Evolutionary conservation across 2,797 vertebrate genomes (phyloP), one percentile per base, ranked within the genome.

Genomic region (Sciurus carolinensis): DNA sequence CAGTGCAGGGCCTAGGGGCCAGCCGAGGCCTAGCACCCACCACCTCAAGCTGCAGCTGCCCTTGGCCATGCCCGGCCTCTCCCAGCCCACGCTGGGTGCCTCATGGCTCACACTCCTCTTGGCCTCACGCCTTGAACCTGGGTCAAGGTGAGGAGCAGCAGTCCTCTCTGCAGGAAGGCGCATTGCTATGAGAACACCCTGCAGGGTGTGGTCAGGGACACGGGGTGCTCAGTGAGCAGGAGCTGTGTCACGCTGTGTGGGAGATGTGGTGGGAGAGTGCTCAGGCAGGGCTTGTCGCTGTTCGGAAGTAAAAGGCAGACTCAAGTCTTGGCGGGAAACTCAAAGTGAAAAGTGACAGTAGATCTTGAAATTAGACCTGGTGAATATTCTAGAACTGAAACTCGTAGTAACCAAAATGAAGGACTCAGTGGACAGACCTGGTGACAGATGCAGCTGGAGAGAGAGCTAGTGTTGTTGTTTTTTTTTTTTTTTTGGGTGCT

Each of bases 401-500:
- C 67, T 42, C 7, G 14, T 5, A 11, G 71, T 20, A 6, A 39
- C 54, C 54, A 57, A 57, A 57, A 57, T 8, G 54, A 22, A 57
- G 36, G 64, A 5, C 69, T 50, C 7, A 12, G 1, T 24, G 6
- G 54, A 7, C 47, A 26, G 64, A 2, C 1, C 1, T 22, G 0
- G 20, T 5, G 33, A 3, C 20, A 6, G 15, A 3, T 6, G 0
- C 1, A 4, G 14, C 20, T 36, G 47, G 3, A 39, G 76, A 62
- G 66, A 15, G 77, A 8, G 3, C 17, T 24, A 0, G 64, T 28
- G 42, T 67, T 75, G 59, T 42, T 28, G 42, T 67, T 75, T 52
- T 42, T 39, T 3, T 39, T 39, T 67, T 75, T 52, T 42, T 39
- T 3, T 39, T 39, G 39, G 39, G 39, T 39, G 39, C 39, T 39